phyloP scores from a whole-genome alignment of 2,797 vertebrate species.

The Bovichtus diacanthus region DNA sequence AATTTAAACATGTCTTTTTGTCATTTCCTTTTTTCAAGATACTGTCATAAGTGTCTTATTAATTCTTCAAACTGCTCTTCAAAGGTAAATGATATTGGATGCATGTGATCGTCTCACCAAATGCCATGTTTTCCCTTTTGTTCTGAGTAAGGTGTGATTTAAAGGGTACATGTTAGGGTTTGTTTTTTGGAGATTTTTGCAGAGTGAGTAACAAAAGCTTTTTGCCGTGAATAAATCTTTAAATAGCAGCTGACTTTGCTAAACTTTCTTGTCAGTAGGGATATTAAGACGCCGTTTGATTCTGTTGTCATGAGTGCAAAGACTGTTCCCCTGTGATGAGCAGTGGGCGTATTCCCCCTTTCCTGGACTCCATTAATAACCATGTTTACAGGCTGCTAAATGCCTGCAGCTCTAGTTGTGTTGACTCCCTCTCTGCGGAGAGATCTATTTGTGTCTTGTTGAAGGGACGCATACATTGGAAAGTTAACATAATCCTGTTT shows the following conservation, averaged over 20 bases:
- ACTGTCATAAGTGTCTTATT: not conserved
- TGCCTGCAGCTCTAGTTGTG: conserved; percentile 43
- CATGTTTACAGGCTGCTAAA: conserved; percentile 50
- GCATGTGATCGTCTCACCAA: not conserved
- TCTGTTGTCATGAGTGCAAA: conserved; percentile 38
- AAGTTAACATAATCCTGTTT: conserved; percentile 42
- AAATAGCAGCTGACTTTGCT: conserved; percentile 41
- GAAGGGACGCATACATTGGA: conserved; percentile 35
- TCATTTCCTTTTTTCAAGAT: not conserved
- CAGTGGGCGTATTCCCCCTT: conserved; percentile 24
- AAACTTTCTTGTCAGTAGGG: conserved; percentile 34
- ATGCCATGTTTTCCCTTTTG: conserved; percentile 6
- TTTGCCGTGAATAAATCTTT: conserved; percentile 19
- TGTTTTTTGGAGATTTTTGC: conserved; percentile 14
- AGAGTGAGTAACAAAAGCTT: conserved; percentile 24
- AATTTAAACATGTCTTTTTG: not conserved
- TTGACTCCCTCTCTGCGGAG: conserved; percentile 26
- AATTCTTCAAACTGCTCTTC: conserved; percentile 16
- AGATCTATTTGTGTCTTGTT: conserved; percentile 33
- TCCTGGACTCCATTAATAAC: conserved; percentile 63
- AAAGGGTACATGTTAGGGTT: not conserved
- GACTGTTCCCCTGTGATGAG: conserved; percentile 43
- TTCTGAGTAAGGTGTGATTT: conserved; percentile 17
- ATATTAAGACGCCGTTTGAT: conserved; percentile 41
- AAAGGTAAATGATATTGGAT: conserved; percentile 18